Percentiles rank a stretch among this genome's conserved stretches.
Conservation (phyloP, 2,113 vertebrate genomes). For the Alosa alosa region DNA sequence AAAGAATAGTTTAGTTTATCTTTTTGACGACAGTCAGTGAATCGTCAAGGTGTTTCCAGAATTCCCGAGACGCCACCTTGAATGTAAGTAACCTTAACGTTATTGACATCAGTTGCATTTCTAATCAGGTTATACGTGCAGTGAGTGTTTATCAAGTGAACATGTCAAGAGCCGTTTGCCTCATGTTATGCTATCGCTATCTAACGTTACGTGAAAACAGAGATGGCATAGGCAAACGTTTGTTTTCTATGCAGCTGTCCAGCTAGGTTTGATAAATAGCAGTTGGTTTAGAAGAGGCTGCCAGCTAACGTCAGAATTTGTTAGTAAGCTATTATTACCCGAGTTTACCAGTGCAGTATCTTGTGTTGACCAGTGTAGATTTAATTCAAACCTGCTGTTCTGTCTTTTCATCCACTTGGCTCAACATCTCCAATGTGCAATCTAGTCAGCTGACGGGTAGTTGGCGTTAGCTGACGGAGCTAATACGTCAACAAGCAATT, state of each 20-base stretch:
- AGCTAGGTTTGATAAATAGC: background rate
- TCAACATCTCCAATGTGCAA: background rate
- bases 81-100: background rate
- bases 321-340: background rate
- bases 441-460: background rate
- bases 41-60: background rate
- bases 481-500: slow-evolving; percentile 11
- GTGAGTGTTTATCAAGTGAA: background rate
- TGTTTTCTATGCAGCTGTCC: background rate
- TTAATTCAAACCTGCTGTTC: background rate
- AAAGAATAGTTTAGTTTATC: background rate
- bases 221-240: background rate
- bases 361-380: background rate
- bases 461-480: slow-evolving; percentile 14
- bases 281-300: background rate
- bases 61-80: background rate
- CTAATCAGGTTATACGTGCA: background rate
- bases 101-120: background rate
- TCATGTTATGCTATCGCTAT: background rate
- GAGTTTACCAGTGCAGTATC: background rate
- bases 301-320: background rate
- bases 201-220: background rate
- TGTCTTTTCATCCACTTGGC: background rate
- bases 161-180: background rate
- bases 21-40: background rate